Evolutionary conservation across 2,797 vertebrate species (phyloP).

Genomic region (Lemur catta): DNA sequence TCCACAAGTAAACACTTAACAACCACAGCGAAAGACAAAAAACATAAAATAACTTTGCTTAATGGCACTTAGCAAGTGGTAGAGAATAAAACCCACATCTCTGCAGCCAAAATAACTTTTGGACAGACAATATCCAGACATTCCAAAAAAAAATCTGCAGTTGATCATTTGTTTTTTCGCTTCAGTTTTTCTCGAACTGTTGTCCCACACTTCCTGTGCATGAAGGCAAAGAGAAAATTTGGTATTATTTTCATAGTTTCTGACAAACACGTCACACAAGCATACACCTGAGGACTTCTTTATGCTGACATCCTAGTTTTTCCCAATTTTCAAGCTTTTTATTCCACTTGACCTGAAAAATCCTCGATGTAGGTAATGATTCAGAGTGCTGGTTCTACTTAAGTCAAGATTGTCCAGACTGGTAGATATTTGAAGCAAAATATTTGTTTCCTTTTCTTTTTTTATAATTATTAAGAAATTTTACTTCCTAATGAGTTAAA

Average conservation of each 20-base stretch:
- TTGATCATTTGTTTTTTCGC: slow-evolving; percentile 17
- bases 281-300: background rate
- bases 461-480: background rate
- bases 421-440: background rate
- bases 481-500: slow-evolving; percentile 14
- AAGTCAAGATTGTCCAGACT: background rate
- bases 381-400: background rate
- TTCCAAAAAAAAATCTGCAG: background rate
- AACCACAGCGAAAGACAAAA: background rate
- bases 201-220: background rate
- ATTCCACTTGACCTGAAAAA: background rate
- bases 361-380: background rate
- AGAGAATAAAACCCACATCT: slow-evolving; percentile 9
- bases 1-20: slow-evolving; percentile 16
- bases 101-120: background rate
- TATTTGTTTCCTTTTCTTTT: slow-evolving; percentile 18
- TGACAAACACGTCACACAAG: background rate
- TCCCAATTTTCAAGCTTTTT: background rate
- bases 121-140: background rate
- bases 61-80: background rate
- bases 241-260: background rate
- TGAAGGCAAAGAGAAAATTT: background rate
- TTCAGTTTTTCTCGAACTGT: background rate
- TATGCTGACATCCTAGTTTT: background rate
- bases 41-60: background rate